These are phyloP conservation scores for Pterobdella sp. DNA, from an alignment of 2,888 invertebrate genomes.

Conservation along the genomic window DNA sequence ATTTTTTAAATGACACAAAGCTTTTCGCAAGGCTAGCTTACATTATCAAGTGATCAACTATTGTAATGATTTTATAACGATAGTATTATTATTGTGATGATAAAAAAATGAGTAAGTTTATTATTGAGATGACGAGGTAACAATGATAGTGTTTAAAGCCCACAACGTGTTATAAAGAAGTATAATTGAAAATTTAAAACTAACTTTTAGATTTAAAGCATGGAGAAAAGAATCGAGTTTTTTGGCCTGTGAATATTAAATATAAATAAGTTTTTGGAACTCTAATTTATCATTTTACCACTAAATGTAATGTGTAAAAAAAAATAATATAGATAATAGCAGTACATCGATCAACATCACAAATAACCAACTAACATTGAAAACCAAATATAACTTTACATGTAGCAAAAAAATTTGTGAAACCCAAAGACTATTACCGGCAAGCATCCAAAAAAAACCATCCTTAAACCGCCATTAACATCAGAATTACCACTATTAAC, in stretches of 20 bases:
- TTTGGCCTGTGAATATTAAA: no score
- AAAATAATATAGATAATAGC: background rate
- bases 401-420: background rate
- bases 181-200: background rate
- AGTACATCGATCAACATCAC: no score
- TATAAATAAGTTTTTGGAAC: no score
- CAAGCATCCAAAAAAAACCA: background rate
- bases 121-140: no score
- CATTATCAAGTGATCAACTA: no score
- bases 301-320: background rate
- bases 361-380: background rate
- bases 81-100: no score
- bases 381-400: background rate
- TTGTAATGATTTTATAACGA: no score
- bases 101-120: no score
- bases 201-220: conserved; percentile 58
- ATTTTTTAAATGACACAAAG: no score
- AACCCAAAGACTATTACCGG: background rate
- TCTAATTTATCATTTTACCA: background rate
- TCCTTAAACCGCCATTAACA: background rate
- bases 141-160: no score
- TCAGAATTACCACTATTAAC: background rate
- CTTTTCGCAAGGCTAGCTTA: no score
- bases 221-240: conserved; percentile 77
- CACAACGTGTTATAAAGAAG: no score